These are phyloP conservation scores for Apocheima hispidaria DNA, from an alignment of 2,888 invertebrate species.

Conservation along the genomic window DNA sequence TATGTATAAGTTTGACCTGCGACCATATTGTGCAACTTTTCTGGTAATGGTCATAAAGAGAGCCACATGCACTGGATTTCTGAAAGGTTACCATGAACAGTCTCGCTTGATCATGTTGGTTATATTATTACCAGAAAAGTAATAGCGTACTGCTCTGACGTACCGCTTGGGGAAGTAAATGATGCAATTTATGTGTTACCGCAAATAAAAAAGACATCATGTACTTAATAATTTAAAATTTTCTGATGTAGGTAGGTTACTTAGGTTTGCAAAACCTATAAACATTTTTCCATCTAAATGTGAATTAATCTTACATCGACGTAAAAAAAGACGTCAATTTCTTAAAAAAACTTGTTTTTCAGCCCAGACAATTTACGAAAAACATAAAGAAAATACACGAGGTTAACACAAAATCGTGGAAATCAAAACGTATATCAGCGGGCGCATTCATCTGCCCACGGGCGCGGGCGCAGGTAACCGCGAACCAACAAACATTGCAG, in stretches of 20 bases:
- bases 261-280: not conserved
- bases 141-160: too few species aligned
- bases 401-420: constrained; percentile 47
- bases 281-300: not conserved
- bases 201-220: too few species aligned
- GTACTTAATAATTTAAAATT: too few species aligned
- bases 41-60: too few species aligned
- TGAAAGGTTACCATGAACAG: too few species aligned
- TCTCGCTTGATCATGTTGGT: too few species aligned
- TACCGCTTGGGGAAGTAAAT: too few species aligned
- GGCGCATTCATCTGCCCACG: constrained; percentile 49
- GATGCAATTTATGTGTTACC: too few species aligned
- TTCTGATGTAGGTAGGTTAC: not conserved
- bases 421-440: constrained; percentile 60
- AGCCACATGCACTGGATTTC: too few species aligned
- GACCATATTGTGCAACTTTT: too few species aligned
- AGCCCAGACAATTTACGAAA: constrained; percentile 16
- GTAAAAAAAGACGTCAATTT: not conserved
- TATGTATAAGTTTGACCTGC: too few species aligned
- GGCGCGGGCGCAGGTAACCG: constrained; percentile 53
- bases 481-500: constrained; percentile 58
- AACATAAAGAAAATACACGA: constrained; percentile 29
- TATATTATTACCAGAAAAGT: too few species aligned
- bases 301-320: constrained; percentile 1
- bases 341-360: constrained; percentile 6